Percentiles rank a stretch among this genome's conserved stretches.
Evolutionary conservation across 2,888 invertebrate genomes (phyloP).

Genomic region (Tetragonula carbonaria): DNA sequence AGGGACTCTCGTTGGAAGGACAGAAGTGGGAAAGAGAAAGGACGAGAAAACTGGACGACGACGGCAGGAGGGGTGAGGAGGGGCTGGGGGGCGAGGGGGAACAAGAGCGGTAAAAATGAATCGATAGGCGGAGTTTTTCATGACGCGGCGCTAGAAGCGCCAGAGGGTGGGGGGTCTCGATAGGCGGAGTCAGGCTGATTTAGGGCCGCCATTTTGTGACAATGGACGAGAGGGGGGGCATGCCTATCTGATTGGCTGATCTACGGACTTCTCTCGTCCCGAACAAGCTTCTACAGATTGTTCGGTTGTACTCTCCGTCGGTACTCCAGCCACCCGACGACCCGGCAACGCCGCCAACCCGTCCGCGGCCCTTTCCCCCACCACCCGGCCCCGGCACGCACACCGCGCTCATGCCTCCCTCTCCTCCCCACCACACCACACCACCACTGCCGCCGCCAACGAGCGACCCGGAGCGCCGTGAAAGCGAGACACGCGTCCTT

Average conservation of each 20-base stretch:
- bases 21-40: neutral
- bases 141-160: slow-evolving; percentile 78
- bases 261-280: slow-evolving; percentile 83
- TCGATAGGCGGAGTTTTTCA: slow-evolving; percentile 84
- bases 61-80: slow-evolving; percentile 20
- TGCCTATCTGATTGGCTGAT: slow-evolving; percentile 84
- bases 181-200: slow-evolving; percentile 84
- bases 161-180: slow-evolving; percentile 71
- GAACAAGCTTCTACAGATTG: slow-evolving; percentile 84
- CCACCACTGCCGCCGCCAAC: neutral
- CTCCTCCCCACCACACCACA: slow-evolving; percentile 22
- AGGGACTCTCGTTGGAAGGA: slow-evolving; percentile 17
- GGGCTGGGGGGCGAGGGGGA: slow-evolving; percentile 57
- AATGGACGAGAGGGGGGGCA: slow-evolving; percentile 82
- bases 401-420: slow-evolving; percentile 8
- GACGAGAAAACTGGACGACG: neutral
- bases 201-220: slow-evolving; percentile 84
- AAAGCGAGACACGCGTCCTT: slow-evolving; percentile 53
- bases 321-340: slow-evolving; percentile 79
- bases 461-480: slow-evolving; percentile 8
- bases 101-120: slow-evolving; percentile 83
- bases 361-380: slow-evolving; percentile 33
- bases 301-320: slow-evolving; percentile 81
- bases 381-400: neutral
- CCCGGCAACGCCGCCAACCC: slow-evolving; percentile 74